Base-by-base conservation (phyloP, 2,113 vertebrate species). In the Mesoclemmys tuberculata region DNA sequence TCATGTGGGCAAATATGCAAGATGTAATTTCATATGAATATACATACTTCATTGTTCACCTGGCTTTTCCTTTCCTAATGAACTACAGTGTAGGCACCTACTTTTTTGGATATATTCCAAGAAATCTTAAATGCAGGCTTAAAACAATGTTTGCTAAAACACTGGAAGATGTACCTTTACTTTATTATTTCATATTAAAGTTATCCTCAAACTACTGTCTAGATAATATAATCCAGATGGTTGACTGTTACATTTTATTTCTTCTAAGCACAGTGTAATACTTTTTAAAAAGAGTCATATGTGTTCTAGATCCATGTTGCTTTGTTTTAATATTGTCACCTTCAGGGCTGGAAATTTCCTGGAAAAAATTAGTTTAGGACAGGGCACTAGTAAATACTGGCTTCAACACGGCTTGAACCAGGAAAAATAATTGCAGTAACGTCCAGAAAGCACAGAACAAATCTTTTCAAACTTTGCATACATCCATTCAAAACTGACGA, bases 1-100 rank as follows among this genome's bases (percentile, higher is more conserved):
- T 19, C 48, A 85, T 46, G 68, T 83, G 77, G 48, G 55, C 54
- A 93, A 91, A 92, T 2, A 71, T 56, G 18, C 68, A 94, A 78
- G 35, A 61, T 49, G 29, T 93, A 31, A 48, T 52, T 64, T 64
- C 27, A 3, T 3, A 18, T 48, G n/a, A 54, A 2, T n/a, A 91
- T 82, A 26, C 10, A 80, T 41, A 80, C 49, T 27, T 29, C 26
- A 93, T 46, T 46, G 46, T 94, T 61, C 41, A 80, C 44, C 29
- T 54, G 10, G 58, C 8, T 85, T 90, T 82, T 80, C 6, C 26
- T 19, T 92, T 41, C 18, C 92, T 71, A 79, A 19, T 46, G 93
- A 82, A 46, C 61, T 85, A 77, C 49, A 75, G 21, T 24, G 52
- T 81, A 7, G n/a, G 11, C 3, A 84, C 1, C 0, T 13, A 31